A percentile compares a stretch with the other conserved stretches of the same genome.
Evolutionary conservation across 2,113 vertebrate genomes (phyloP).

Genomic region (Gymnarchus niloticus): DNA sequence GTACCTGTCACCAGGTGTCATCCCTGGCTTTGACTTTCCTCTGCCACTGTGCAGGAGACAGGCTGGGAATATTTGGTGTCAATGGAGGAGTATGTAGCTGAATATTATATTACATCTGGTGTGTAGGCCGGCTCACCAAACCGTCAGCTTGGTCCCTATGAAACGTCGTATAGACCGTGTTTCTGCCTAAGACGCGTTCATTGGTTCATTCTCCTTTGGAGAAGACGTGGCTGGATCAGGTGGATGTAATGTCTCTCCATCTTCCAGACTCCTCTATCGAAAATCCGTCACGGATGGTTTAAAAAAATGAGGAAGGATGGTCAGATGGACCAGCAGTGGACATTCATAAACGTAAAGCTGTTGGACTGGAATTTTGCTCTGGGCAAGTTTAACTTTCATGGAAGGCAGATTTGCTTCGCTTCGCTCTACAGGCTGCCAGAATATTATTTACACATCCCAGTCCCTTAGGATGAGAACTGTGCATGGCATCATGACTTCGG

Average conservation of each 20-base stretch:
- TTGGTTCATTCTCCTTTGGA: neutral
- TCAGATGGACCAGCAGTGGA: neutral
- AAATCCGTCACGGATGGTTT: neutral
- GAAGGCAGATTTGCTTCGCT: neutral
- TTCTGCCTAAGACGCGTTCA: neutral
- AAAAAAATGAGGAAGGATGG: neutral
- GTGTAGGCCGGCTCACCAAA: neutral
- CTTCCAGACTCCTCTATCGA: neutral
- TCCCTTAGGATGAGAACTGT: neutral
- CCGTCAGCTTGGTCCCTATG: neutral
- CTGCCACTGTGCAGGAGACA: conserved; percentile 6
- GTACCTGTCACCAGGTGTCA: conserved; percentile 19
- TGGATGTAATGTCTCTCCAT: neutral
- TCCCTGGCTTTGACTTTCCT: conserved; percentile 13
- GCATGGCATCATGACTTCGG: conserved; percentile 6
- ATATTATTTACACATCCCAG: neutral
- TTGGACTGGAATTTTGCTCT: too few species aligned
- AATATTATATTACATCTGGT: neutral
- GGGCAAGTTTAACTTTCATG: neutral
- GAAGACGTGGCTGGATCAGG: neutral
- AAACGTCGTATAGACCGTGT: neutral
- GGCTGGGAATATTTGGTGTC: neutral
- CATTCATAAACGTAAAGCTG: too few species aligned
- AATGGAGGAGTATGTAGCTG: too few species aligned
- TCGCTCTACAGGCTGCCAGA: neutral